Conservation (phyloP, 1,140 invertebrate genomes). For the Lanistes nyassanus region DNA sequence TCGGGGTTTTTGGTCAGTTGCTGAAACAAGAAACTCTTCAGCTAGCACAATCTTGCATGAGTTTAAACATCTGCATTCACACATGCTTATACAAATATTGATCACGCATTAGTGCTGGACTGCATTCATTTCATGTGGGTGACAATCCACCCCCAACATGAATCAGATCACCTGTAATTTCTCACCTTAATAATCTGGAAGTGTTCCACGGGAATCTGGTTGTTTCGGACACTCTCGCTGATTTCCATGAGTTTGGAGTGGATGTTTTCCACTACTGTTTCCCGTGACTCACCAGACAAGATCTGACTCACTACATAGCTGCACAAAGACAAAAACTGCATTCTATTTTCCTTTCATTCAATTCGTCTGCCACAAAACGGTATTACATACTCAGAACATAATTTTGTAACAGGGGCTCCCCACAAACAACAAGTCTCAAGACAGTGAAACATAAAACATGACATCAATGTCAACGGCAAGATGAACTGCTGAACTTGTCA, state of each 20-base stretch:
- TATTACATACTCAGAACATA: slow-evolving; percentile 17
- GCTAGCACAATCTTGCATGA: background rate
- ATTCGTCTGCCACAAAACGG: slow-evolving; percentile 3
- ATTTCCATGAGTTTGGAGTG: slow-evolving; percentile 76
- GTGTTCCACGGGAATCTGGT: slow-evolving; percentile 79
- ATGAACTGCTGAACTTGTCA: too few species aligned
- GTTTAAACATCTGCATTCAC: background rate
- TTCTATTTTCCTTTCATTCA: background rate
- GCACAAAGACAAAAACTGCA: slow-evolving; percentile 27
- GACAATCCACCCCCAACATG: background rate
- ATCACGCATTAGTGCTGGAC: too few species aligned
- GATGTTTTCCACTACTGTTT: slow-evolving; percentile 88
- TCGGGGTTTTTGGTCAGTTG: slow-evolving; percentile 94
- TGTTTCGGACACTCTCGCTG: slow-evolving; percentile 74
- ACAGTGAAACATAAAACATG: background rate
- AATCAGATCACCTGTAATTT: background rate
- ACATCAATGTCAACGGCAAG: background rate
- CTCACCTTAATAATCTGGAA: slow-evolving; percentile 87
- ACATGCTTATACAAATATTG: too few species aligned
- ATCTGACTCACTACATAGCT: slow-evolving; percentile 85
- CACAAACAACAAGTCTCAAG: background rate
- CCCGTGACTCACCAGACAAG: slow-evolving; percentile 79
- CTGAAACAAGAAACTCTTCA: slow-evolving; percentile 57
- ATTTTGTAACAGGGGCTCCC: slow-evolving; percentile 7
- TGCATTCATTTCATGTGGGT: too few species aligned